Evolutionary conservation across 2,797 vertebrate species (phyloP).

Genomic region (Australoheros facetus): DNA sequence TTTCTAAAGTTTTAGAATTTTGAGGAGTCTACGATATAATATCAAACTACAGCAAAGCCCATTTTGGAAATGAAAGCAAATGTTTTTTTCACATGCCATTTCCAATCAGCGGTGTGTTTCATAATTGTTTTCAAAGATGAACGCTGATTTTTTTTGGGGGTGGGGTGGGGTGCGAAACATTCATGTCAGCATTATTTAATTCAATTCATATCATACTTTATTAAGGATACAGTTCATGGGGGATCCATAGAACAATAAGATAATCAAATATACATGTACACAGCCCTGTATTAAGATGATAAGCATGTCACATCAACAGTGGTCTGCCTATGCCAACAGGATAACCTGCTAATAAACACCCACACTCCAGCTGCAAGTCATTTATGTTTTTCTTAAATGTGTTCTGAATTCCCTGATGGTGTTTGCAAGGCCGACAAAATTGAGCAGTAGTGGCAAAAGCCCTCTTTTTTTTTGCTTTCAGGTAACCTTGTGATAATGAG

Average conservation of each 20-base stretch:
- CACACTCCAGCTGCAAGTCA: background rate
- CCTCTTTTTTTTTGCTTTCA: background rate
- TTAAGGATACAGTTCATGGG: no score
- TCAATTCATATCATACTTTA: no score
- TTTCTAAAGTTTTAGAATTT: background rate
- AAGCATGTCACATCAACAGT: slow-evolving; percentile 14
- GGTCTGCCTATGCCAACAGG: background rate
- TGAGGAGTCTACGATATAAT: background rate
- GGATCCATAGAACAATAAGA: no score
- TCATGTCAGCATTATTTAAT: slow-evolving; percentile 1
- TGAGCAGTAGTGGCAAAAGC: background rate
- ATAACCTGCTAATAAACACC: background rate
- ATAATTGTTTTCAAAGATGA: slow-evolving; percentile 31
- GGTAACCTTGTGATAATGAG: slow-evolving; percentile 5
- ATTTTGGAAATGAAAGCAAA: slow-evolving; percentile 9
- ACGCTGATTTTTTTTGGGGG: slow-evolving; percentile 21
- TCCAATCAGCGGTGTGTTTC: slow-evolving; percentile 1
- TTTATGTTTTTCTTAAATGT: slow-evolving; percentile 1
- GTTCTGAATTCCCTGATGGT: background rate
- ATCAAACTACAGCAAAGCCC: background rate
- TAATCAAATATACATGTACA: background rate
- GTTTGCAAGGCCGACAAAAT: slow-evolving; percentile 9
- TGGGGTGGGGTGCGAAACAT: background rate
- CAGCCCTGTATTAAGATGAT: slow-evolving; percentile 19
- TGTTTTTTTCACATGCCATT: background rate